Conservation (phyloP, 2,888 invertebrate species). For the Spatulosminthurus flaviceps region DNA sequence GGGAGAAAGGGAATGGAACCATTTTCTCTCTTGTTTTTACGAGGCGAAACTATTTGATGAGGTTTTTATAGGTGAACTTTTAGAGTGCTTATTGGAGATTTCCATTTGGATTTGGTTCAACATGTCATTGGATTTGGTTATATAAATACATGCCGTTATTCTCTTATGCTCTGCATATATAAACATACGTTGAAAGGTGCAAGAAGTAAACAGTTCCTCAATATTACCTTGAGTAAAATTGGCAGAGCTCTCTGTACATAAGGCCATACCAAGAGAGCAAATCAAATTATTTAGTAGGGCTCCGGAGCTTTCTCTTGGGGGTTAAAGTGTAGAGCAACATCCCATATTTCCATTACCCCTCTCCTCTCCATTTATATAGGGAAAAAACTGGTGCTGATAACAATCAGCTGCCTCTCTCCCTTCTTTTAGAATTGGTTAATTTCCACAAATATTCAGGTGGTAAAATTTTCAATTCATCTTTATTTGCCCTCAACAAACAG, state of each 20-base stretch:
- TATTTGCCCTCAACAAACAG: neutral
- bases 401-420: neutral
- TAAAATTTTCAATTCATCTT: neutral
- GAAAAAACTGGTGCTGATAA: too few species aligned
- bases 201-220: too few species aligned
- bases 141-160: too few species aligned
- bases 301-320: neutral
- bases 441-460: slow-evolving; percentile 6
- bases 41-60: slow-evolving; percentile 18
- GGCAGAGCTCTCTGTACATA: neutral
- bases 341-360: neutral
- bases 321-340: neutral
- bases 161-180: too few species aligned
- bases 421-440: neutral
- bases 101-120: neutral
- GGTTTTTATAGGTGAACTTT: slow-evolving; percentile 12
- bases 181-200: too few species aligned
- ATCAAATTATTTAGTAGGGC: slow-evolving; percentile 12
- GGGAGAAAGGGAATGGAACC: neutral
- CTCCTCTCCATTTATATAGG: neutral
- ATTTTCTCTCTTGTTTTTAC: slow-evolving; percentile 12
- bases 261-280: neutral
- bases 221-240: neutral
- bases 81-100: slow-evolving; percentile 11
- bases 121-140: neutral